phyloP scores from a whole-genome alignment of 2,888 invertebrate genomes.

The Scotopteryx bipunctaria region DNA sequence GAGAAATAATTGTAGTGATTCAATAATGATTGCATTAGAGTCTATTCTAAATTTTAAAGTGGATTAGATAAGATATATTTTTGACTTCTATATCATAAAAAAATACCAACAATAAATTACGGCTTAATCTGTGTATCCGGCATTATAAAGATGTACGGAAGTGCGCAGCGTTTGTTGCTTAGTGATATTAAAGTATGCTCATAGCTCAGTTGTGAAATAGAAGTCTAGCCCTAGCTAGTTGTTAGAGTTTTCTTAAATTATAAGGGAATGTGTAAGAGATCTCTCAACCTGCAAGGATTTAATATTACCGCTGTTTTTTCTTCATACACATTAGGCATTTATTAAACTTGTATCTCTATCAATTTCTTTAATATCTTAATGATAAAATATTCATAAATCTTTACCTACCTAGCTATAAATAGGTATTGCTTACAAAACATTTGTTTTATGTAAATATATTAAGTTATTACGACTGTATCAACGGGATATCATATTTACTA shows the following conservation, averaged over 20 bases:
- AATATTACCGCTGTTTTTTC: conserved; percentile 16
- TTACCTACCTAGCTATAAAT: conserved; percentile 28
- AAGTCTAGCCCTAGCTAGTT: conserved; percentile 74
- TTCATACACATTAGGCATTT: conserved; percentile 16
- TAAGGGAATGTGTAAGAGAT: conserved; percentile 45
- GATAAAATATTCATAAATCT: conserved; percentile 26
- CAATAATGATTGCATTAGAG: conserved; percentile 53
- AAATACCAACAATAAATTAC: conserved; percentile 55
- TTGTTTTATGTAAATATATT: conserved; percentile 39
- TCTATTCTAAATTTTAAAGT: conserved; percentile 68
- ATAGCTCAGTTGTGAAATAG: conserved; percentile 80
- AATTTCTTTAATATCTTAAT: conserved; percentile 17
- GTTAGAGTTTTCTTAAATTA: conserved; percentile 63
- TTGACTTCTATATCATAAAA: conserved; percentile 55
- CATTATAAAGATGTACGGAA: conserved; percentile 48
- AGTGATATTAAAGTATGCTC: conserved; percentile 78
- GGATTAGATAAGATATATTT: conserved; percentile 64
- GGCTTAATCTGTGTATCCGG: conserved; percentile 62
- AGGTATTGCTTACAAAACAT: conserved; percentile 28
- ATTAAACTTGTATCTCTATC: conserved; percentile 19
- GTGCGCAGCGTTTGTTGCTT: conserved; percentile 68
- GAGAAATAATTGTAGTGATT: conserved; percentile 58
- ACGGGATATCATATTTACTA: conserved; percentile 48
- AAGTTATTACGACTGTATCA: conserved; percentile 56
- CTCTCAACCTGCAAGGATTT: conserved; percentile 46